Evolutionary conservation across 2,797 vertebrate genomes (phyloP).

Genomic region (Chaenodraco wilsoni): DNA sequence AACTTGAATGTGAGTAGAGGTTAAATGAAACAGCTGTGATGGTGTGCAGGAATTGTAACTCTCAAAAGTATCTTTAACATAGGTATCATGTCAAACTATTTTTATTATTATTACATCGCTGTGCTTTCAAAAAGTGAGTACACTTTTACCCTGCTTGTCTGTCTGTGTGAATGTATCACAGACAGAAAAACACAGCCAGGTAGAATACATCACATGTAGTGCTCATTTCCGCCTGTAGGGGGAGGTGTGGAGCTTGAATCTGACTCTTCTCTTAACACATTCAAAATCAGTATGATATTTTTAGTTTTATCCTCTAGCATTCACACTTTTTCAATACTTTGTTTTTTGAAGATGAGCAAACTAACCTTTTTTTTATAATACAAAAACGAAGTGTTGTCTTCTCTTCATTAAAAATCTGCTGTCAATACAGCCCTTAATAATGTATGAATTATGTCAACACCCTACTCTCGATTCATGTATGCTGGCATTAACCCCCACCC

Average conservation of each 20-base stretch:
- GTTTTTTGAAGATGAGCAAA: slow-evolving; percentile 43
- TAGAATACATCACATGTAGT: slow-evolving; percentile 21
- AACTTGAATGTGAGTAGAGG: slow-evolving; percentile 5
- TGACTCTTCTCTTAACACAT: slow-evolving; percentile 40
- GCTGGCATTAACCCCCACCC: background rate
- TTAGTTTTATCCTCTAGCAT: slow-evolving; percentile 28
- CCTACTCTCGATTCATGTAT: background rate
- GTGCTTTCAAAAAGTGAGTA: slow-evolving; percentile 15
- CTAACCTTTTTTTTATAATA: slow-evolving; percentile 38
- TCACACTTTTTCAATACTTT: slow-evolving; percentile 41
- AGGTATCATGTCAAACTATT: background rate
- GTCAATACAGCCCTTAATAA: slow-evolving; percentile 16
- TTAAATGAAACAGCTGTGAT: background rate
- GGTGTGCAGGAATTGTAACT: background rate
- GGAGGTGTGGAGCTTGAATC: slow-evolving; percentile 73
- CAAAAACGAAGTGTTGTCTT: slow-evolving; percentile 2
- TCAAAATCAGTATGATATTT: slow-evolving; percentile 5
- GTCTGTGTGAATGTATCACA: slow-evolving; percentile 24
- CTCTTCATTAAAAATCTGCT: slow-evolving; percentile 16
- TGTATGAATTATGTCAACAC: slow-evolving; percentile 10
- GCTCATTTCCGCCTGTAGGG: slow-evolving; percentile 69
- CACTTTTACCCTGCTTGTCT: background rate
- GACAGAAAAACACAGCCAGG: slow-evolving; percentile 17
- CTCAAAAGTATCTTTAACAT: background rate
- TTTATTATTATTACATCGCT: slow-evolving; percentile 11